Evolutionary conservation across 2,888 invertebrate species (phyloP), one percentile per base, ranked within the genome.

Genomic region (Noctua fimbriata): DNA sequence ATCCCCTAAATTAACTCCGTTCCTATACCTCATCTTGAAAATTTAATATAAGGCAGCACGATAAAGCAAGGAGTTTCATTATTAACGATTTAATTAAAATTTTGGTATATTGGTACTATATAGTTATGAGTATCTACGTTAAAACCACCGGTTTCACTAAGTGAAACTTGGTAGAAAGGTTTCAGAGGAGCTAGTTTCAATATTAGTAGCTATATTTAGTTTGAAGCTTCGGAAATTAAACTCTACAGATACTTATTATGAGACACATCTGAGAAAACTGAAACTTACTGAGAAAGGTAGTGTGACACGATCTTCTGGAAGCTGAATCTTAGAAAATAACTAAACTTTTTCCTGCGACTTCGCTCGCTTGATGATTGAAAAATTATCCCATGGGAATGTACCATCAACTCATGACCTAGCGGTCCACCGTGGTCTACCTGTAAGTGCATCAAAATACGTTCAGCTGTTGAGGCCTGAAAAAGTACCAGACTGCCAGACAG

Each of bases 61-160:
- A 80, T 78, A 79, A 77, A 80, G 83, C 78, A 73, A 80, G 63
- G 71, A 81, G 85, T 76, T 86, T 86, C 84, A 87, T 89, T 89
- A 87, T 83, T 84, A 89, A 83, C 80, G 82, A 81, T 90, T 89
- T 90, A 90, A 90, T 89, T 90, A 89, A 89, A 85, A 85, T 84
- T 74, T 77, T 74, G 75, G 77, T 86, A 76, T 84, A 84, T 85
- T 74, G 81, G 82, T 69, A 71, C 36, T 76, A 66, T 5, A 18
- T 69, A 79, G 82, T 67, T 73, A 78, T 36, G 16, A 86, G 60
- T 75, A 73, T 58, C 52, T 77, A 28, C 28, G 18, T 78, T 66
- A 69, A 55, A 73, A 69, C 32, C 32, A 76, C 66, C 44, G 75
- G 82, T 79, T 79, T 70, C 41, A 49, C 32, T 69, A 78, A 79